Conservation (phyloP, 2,888 invertebrate genomes). For the Priocnemis perturbator region DNA sequence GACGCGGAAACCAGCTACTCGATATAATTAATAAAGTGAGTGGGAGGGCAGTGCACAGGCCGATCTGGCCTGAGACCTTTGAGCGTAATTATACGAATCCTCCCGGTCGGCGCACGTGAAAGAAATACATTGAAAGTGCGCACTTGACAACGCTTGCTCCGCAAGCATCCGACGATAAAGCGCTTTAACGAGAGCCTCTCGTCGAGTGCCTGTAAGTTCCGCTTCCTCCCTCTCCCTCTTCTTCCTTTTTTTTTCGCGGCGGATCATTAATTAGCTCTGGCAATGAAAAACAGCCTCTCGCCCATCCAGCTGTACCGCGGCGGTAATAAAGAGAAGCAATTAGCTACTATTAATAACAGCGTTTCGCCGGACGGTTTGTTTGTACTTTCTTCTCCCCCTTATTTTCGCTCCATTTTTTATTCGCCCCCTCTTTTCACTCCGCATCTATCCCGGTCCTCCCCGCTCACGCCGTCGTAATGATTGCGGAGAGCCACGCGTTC, state of each 20-base stretch:
- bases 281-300: conserved; percentile 51
- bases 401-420: background rate
- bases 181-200: conserved; percentile 51
- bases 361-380: conserved; percentile 47
- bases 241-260: conserved; percentile 23
- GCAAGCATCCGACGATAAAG: conserved; percentile 52
- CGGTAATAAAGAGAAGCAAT: conserved; percentile 55
- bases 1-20: no score
- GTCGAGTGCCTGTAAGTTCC: conserved; percentile 46
- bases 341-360: conserved; percentile 61
- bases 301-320: conserved; percentile 38
- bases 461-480: conserved; percentile 33
- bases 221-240: conserved; percentile 11
- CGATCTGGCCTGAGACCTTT: background rate
- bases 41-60: no score
- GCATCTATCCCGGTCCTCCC: background rate
- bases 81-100: conserved; percentile 32
- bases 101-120: conserved; percentile 26
- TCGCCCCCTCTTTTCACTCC: background rate
- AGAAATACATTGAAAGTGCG: conserved; percentile 20
- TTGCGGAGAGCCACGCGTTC: conserved; percentile 38
- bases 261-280: conserved; percentile 55
- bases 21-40: no score
- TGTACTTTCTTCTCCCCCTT: conserved; percentile 41
- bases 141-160: conserved; percentile 41